Base-by-base conservation (phyloP, 2,113 vertebrate species). In the Phrynosoma blainvillii region DNA sequence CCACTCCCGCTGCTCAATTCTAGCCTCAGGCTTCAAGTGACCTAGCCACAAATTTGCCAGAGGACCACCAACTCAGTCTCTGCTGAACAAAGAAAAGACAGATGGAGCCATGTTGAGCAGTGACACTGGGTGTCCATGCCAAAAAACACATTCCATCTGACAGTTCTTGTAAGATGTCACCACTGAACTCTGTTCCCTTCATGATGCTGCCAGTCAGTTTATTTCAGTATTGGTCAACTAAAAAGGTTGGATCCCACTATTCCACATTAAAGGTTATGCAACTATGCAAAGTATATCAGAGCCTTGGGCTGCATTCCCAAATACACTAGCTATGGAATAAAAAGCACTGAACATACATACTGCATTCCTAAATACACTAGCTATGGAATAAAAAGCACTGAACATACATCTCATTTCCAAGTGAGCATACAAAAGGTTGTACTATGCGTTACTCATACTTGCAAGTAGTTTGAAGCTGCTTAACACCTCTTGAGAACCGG, bases 1-100 rank as follows among this genome's bases (percentile, higher is more conserved):
- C 66, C 70, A 30, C 52, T 73, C 66, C 82, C 27, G 77, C 88
- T 79, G 76, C 36, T 79, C 66, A 23, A 1, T 32, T 66, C 76
- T 79, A 74, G 82, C 88, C 52, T 84, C 73, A 14, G 81, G 81
- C 87, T 78, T 78, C 47, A 59, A 54, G 40, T 59, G 76, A 62
- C 80, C 42, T 76, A 84, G 82, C 27, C 83, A 88, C 47, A 88
- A 47, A 79, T 84, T 83, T 83, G 87, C 52, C 76, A 85, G 81
- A 85, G 76, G 76, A 79, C 82, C 88, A 85, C 88, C 82, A 85
- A 47, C 74, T 27, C 82, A 25, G 42, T 79, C 82, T n/a, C 74
- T 59, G n/a, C 65, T 84, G 82, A 83, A 79, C 52, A 73, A 88
- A 77, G 14, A 23, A 78, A 42, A 88, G 75, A 84, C 66, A 91